phyloP scores from a whole-genome alignment of 2,797 vertebrate genomes.

The Petrocephalus schoutedeni region DNA sequence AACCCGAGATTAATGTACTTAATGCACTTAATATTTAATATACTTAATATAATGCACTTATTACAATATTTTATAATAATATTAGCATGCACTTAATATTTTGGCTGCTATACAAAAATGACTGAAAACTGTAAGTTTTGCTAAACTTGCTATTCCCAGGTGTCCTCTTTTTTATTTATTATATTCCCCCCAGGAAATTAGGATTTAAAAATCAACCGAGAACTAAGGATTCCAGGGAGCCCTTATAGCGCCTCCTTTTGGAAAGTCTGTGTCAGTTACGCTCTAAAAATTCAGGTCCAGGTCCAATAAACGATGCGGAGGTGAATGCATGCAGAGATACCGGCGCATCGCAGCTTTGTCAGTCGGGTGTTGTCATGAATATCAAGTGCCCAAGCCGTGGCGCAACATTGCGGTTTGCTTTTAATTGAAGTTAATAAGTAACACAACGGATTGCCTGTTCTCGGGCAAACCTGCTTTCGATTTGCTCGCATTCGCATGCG shows the following conservation, averaged over 20 bases:
- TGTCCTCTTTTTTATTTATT: background rate
- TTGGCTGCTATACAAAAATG: background rate
- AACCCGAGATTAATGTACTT: too few relatives aligned
- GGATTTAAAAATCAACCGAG: background rate
- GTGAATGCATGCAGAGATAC: background rate
- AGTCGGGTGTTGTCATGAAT: background rate
- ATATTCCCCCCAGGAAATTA: background rate
- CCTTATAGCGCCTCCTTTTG: background rate
- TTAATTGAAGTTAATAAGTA: constrained; percentile 20
- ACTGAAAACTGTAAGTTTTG: background rate
- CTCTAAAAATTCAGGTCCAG: background rate
- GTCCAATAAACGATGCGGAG: background rate
- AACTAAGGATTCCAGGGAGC: background rate
- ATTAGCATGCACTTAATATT: background rate
- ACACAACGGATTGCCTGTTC: background rate
- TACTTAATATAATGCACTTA: too few relatives aligned
- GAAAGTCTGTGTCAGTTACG: background rate
- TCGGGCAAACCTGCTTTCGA: background rate
- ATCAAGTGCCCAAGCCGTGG: background rate
- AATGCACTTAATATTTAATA: too few relatives aligned
- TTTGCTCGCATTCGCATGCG: background rate
- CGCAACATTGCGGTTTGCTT: constrained; percentile 5
- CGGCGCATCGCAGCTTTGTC: background rate
- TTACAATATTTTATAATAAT: too few relatives aligned
- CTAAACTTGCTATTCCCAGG: background rate